These are phyloP conservation scores for Peromyscus eremicus DNA, from an alignment of 2,797 vertebrate genomes.

Conservation along the genomic window DNA sequence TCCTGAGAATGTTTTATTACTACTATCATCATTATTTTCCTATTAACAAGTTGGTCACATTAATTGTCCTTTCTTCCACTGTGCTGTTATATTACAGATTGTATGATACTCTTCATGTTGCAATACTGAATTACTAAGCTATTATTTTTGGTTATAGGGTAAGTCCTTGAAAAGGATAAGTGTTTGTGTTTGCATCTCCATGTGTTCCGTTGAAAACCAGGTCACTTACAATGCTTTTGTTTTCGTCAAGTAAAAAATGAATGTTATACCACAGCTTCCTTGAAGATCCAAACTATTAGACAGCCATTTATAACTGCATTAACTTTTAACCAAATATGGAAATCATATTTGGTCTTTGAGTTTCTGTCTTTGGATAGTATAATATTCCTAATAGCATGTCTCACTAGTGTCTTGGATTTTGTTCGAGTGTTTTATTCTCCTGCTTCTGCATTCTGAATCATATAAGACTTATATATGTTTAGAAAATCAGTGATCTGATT, in stretches of 20 bases:
- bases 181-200: background rate
- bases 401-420: background rate
- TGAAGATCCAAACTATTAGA: background rate
- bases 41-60: constrained; percentile 5
- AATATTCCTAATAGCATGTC: background rate
- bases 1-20: constrained; percentile 34
- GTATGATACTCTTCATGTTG: background rate
- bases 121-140: background rate
- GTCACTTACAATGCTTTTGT: fast-evolving
- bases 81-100: background rate
- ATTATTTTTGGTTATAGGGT: background rate
- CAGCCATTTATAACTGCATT: background rate
- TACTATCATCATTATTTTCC: background rate
- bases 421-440: background rate
- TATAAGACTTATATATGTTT: background rate
- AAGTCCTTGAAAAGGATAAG: background rate
- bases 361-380: background rate
- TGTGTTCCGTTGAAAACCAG: background rate
- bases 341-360: background rate
- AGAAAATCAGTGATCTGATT: background rate
- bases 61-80: background rate
- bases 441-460: background rate
- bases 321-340: background rate
- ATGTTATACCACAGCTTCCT: background rate
- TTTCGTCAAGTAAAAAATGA: background rate